Conservation (phyloP, 2,113 vertebrate species). For the Pelodiscus sinensis region DNA sequence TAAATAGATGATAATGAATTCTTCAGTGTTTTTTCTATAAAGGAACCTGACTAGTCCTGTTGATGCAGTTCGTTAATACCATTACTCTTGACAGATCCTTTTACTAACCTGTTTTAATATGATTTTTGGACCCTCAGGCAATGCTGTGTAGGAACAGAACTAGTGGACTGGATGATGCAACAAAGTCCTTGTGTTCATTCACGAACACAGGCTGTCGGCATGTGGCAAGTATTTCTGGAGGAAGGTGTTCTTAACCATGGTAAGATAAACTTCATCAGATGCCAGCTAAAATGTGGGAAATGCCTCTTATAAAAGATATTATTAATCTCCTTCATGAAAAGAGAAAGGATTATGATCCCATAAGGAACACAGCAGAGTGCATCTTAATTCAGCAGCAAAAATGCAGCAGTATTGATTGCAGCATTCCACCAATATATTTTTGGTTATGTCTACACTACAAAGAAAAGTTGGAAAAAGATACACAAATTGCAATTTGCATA, state of each 20-base stretch:
- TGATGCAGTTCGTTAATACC: background rate
- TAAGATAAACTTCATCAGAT: conserved; percentile 71
- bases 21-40: background rate
- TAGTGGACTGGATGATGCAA: conserved; percentile 98
- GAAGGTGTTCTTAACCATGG: conserved; percentile 96
- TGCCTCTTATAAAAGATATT: background rate
- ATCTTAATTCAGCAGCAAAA: conserved; percentile 38
- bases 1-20: background rate
- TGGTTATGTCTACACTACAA: too few species aligned
- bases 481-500: too few species aligned
- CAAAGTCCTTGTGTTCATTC: conserved; percentile 93
- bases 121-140: conserved; percentile 79
- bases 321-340: background rate
- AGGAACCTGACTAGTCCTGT: background rate
- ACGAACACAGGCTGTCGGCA: conserved; percentile 93
- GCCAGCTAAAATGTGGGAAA: background rate
- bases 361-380: background rate
- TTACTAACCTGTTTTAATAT: background rate
- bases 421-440: conserved; percentile 19
- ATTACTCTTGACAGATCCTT: background rate
- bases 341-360: conserved; percentile 4
- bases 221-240: conserved; percentile 98
- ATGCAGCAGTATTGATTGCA: conserved; percentile 24
- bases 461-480: too few species aligned
- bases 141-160: conserved; percentile 95